Evolutionary conservation across 30 jellyfish, hydroid and myxozoan species (phyloP), one percentile per base, ranked within the genome.

Genomic region (Sanderia malayensis): DNA sequence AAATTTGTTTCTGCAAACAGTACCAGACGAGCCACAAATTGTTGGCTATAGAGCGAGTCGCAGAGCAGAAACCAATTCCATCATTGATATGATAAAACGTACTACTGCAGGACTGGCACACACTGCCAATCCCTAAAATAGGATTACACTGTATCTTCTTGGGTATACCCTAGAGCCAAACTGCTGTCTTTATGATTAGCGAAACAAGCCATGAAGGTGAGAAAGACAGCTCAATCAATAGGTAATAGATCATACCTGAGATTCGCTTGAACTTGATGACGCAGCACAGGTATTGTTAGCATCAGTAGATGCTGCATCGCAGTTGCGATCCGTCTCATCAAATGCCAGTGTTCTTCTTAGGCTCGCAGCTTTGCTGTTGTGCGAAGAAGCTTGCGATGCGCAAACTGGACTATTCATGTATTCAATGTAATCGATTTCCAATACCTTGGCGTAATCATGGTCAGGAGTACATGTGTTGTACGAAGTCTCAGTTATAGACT

Each of bases 321-420:
- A 59, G 28, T 30, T 46, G 59, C 82, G 90, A 22, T 80, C 80
- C 34, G 94, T 72, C 0, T 75, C 85, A 23, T 87, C 94, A 29
- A 68, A 69, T 30, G 88, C 74, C 47, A 87, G 41, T 11, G 96
- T 80, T 33, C 96, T 47, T 27, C 96, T 27, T 25, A 80, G 76
- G 13, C 62, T 66, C n/a, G 74, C 31, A 21, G 65, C 25, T 27
- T 78, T 78, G 26, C 53, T 4, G 28, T 61, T 24, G 55, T 41
- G 80, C 27, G 21, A 3, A 27, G 73, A 4, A 2, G 73, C 53
- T 25, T 74, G 77, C 17, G 52, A 4, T 2, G 10, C 6, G 22
- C 41, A 45, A 8, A 21, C 41, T 19, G 60, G 55, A 31, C 63
- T 58, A 17, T 2, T 21, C 10, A 31, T 73, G 34, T 37, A 75